Percentiles rank a stretch among this genome's conserved stretches.
Conservation (phyloP, 2,113 vertebrate genomes). For the Syngnathus floridae region DNA sequence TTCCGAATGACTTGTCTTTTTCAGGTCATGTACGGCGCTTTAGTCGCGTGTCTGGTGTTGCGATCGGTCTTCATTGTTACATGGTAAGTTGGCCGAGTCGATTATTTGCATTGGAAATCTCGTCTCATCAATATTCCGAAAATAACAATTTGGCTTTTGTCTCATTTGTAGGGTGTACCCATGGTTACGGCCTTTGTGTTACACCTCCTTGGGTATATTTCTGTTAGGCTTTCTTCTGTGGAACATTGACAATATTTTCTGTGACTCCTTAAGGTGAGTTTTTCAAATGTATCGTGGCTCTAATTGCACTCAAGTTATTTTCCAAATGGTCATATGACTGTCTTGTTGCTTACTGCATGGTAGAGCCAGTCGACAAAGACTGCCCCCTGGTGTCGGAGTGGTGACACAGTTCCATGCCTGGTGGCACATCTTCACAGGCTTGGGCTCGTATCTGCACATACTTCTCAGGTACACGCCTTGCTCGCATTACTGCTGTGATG, state of each 20-base stretch:
- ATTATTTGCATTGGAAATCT: neutral
- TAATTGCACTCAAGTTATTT: neutral
- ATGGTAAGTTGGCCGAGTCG: slow-evolving; percentile 76
- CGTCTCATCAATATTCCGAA: neutral
- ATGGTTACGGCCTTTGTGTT: slow-evolving; percentile 85
- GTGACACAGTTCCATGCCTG: slow-evolving; percentile 95
- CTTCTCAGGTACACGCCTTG: slow-evolving; percentile 80
- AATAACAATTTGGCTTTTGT: neutral
- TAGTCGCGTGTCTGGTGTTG: slow-evolving; percentile 86
- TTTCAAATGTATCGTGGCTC: neutral
- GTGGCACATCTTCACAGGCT: slow-evolving; percentile 97
- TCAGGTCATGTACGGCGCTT: slow-evolving; percentile 90
- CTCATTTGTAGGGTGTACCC: slow-evolving; percentile 84
- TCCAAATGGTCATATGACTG: too few relatives aligned
- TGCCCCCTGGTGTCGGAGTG: slow-evolving; percentile 80
- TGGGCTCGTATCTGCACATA: slow-evolving; percentile 95
- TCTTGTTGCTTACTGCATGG: neutral
- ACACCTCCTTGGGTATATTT: slow-evolving; percentile 87
- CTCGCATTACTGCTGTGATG: neutral
- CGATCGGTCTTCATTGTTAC: slow-evolving; percentile 93
- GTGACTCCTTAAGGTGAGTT: slow-evolving; percentile 83
- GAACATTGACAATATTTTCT: slow-evolving; percentile 97
- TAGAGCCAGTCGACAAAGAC: slow-evolving; percentile 77
- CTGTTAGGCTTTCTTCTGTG: slow-evolving; percentile 92
- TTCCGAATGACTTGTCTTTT: slow-evolving; percentile 9